Evolutionary conservation across 1,140 invertebrate genomes (phyloP).

Genomic region (Radopholus similis): DNA sequence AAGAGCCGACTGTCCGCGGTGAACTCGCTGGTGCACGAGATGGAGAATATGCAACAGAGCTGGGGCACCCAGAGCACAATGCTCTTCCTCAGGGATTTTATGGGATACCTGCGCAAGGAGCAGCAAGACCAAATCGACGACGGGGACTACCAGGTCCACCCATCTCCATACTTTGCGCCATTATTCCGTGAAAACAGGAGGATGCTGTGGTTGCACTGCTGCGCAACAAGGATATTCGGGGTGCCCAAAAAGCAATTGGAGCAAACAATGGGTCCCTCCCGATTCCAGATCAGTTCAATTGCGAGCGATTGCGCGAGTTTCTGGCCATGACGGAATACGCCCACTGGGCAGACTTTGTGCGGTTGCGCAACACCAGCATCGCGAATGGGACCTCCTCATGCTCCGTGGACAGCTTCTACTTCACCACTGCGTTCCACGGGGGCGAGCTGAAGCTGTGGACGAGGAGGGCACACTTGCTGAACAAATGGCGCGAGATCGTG

Average conservation of each 20-base stretch:
- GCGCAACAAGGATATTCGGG: too few relatives aligned
- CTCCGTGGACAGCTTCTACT: conserved; percentile 43
- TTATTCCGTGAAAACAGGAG: too few relatives aligned
- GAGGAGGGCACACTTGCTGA: conserved; percentile 46
- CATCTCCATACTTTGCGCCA: too few relatives aligned
- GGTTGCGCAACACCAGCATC: background rate
- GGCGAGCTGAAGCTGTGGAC: conserved; percentile 52
- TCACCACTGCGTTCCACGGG: conserved; percentile 57
- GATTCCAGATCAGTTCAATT: background rate
- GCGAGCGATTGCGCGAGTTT: conserved; percentile 33
- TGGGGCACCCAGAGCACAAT: conserved; percentile 55
- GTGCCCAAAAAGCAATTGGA: too few relatives aligned
- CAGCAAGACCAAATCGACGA: conserved; percentile 33
- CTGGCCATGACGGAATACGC: conserved; percentile 57
- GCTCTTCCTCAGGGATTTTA: conserved; percentile 55
- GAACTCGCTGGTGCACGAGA: conserved; percentile 46
- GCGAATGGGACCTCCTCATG: background rate
- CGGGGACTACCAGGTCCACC: too few relatives aligned
- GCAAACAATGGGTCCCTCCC: too few relatives aligned
- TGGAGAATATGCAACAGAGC: conserved; percentile 42
- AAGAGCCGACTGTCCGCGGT: conserved; percentile 18
- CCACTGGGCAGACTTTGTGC: conserved; percentile 56
- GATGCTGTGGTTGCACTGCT: too few relatives aligned
- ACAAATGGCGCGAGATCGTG: conserved; percentile 52
- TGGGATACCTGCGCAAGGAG: conserved; percentile 45